Evolutionary conservation across 2,113 vertebrate species (phyloP), one percentile per base, ranked within the genome.

Genomic region (Crotophaga sulcirostris): DNA sequence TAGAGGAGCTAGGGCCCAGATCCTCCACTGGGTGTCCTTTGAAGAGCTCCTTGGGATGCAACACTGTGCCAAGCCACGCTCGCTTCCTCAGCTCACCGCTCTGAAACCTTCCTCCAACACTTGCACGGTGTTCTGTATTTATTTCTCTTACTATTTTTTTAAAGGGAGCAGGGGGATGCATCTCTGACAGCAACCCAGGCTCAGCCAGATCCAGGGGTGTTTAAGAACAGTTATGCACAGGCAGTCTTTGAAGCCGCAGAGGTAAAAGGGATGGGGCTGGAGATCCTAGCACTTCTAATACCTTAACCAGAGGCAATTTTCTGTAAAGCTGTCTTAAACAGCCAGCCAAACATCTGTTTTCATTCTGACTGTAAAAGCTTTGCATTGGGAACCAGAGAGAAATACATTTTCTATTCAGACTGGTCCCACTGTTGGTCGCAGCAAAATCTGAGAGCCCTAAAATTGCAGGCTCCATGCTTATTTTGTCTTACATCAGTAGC

Each of bases 381-480:
- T 55, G 60, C 56, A 20, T 24, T 25, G 26, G 68, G 44, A 92
- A 88, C 34, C 13, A 40, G 60, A 11, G 36, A 90, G 87, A 93
- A 84, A 55, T 3, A 16, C 52, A 3, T 62, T 74, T 84, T 74
- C 66, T 33, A 84, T 80, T 70, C 90, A 90, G 56, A 38, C 13
- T 3, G 0, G 3, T 77, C 67, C 67, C 89, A 42, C 81, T 40
- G 66, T 3, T 44, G 38, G 75, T 73, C 95, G 87, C 59, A 9
- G 78, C 81, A 96, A 94, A 95, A 88, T 66, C 29, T 49, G 72
- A 88, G 82, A 96, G 64, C 52, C 83, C 79, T 90, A 86, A 86
- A 92, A 91, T 5, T 69, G 44, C 89, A 85, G 62, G 51, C 80
- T 78, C 60, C 10, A 3, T 33, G 60, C 36, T 90, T 38, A 47